phyloP scores from a whole-genome alignment of 2,797 vertebrate genomes.

The Paedocypris micromegethes region DNA sequence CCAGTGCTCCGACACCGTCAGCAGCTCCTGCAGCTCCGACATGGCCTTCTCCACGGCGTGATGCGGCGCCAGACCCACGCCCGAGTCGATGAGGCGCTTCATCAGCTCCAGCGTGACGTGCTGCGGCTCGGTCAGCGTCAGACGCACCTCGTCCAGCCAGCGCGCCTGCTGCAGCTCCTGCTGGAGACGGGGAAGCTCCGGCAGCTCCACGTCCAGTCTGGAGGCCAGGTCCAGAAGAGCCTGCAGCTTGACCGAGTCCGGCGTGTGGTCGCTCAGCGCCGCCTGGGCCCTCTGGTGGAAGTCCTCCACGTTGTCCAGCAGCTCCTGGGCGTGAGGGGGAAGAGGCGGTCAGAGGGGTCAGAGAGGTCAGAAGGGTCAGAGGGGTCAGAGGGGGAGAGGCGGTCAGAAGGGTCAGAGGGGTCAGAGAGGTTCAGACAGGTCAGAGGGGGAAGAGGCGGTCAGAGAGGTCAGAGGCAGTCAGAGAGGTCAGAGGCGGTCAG shows the following conservation, averaged over 20 bases:
- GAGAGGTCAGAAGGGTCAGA: no score
- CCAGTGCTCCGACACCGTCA: slow-evolving; percentile 95
- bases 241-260: slow-evolving; percentile 92
- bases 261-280: slow-evolving; percentile 86
- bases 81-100: slow-evolving; percentile 95
- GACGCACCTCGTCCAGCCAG: slow-evolving; percentile 94
- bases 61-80: slow-evolving; percentile 92
- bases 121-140: slow-evolving; percentile 86
- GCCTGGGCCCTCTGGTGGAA: slow-evolving; percentile 94
- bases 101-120: slow-evolving; percentile 93
- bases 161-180: slow-evolving; percentile 95
- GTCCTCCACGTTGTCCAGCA: slow-evolving; percentile 94
- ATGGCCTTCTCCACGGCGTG: slow-evolving; percentile 97
- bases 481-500: no score
- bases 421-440: no score
- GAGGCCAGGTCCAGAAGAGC: slow-evolving; percentile 87
- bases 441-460: no score
- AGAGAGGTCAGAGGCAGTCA: no score
- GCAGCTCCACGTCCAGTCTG: slow-evolving; percentile 91
- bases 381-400: no score
- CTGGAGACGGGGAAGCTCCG: slow-evolving; percentile 87
- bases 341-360: no score
- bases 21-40: slow-evolving; percentile 95
- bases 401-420: no score
- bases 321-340: slow-evolving; percentile 68